Conservation (phyloP, 2,888 invertebrate species). For the Synergus laeviventris region DNA sequence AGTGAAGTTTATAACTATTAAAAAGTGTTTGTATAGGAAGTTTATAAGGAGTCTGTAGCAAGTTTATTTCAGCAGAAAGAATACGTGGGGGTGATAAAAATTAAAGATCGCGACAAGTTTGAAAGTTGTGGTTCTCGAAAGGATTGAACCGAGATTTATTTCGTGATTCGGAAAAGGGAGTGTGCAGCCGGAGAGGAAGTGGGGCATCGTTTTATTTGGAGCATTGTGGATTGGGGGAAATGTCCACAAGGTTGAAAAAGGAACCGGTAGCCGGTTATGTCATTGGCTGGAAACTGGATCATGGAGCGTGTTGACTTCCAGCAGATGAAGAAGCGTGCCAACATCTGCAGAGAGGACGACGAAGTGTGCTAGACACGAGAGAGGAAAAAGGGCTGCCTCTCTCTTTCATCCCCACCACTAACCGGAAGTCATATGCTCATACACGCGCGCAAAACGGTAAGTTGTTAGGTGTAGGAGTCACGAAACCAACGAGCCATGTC, state of each 20-base stretch:
- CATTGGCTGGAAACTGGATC: conserved; percentile 61
- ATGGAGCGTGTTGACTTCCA: conserved; percentile 60
- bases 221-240: conserved; percentile 48
- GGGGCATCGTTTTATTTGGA: not conserved
- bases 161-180: not conserved
- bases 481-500: conserved; percentile 49
- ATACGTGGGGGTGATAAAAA: not conserved
- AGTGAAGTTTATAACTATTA: not conserved
- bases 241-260: conserved; percentile 62
- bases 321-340: conserved; percentile 57
- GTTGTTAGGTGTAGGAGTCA: conserved; percentile 54
- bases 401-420: conserved; percentile 50
- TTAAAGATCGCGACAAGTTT: not conserved
- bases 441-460: conserved; percentile 75
- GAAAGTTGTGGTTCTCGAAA: not conserved
- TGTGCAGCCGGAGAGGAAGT: not conserved
- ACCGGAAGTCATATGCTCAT: conserved; percentile 74
- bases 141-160: not conserved
- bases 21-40: not conserved
- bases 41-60: not conserved
- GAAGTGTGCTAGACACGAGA: conserved; percentile 34
- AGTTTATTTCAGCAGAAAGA: not conserved
- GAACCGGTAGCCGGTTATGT: conserved; percentile 64
- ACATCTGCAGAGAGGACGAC: conserved; percentile 40
- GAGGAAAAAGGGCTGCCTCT: conserved; percentile 53